Percentiles rank a stretch among this genome's conserved stretches.
These are phyloP conservation scores for Trinorchestia longiramus DNA, from an alignment of 1,140 invertebrate species.

Conservation along the genomic window DNA sequence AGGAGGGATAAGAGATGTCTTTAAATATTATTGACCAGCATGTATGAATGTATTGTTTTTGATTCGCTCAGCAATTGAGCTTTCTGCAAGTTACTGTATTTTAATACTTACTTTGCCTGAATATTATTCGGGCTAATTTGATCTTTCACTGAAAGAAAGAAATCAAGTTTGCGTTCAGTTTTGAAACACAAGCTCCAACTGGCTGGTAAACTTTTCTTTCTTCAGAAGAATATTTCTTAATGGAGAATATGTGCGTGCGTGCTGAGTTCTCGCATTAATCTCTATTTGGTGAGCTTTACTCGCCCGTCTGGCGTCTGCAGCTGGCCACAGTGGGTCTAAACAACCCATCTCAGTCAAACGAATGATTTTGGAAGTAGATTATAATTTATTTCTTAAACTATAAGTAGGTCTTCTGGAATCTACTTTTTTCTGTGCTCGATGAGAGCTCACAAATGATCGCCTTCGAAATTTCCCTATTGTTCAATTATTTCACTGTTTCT, in stretches of 20 bases:
- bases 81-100: not conserved
- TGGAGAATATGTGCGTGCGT: not conserved
- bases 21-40: not conserved
- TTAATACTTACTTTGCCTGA: not conserved
- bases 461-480: not conserved
- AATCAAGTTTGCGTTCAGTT: not conserved
- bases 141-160: not conserved
- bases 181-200: not conserved
- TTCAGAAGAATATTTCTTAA: not conserved
- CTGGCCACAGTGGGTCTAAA: too few relatives aligned
- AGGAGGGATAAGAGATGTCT: not conserved
- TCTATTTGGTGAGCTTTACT: not conserved
- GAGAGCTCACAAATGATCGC: not conserved
- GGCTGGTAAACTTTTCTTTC: not conserved
- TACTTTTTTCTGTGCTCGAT: not conserved
- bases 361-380: not conserved
- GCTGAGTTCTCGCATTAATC: not conserved
- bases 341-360: not conserved
- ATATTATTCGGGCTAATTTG: not conserved
- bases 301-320: not conserved
- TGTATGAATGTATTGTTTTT: not conserved
- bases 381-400: not conserved
- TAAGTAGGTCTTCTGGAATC: not conserved
- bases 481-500: not conserved
- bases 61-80: not conserved